Conservation (phyloP, 2,888 invertebrate genomes). For the Hymenopus coronatus region DNA sequence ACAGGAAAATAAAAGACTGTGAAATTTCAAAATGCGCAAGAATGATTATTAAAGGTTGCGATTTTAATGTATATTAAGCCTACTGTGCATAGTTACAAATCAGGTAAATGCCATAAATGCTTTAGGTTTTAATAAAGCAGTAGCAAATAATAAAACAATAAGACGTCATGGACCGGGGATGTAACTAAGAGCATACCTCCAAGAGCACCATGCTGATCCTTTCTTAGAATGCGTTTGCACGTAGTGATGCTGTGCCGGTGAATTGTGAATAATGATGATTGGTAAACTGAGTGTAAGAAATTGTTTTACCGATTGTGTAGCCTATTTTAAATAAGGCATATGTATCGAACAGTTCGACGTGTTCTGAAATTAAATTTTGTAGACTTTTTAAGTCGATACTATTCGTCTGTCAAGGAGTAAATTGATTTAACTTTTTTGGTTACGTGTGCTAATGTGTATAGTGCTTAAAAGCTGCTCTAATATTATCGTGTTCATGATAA, state of each 20-base stretch:
- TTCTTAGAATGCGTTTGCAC: not conserved
- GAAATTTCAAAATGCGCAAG: not conserved
- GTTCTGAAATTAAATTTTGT: no score
- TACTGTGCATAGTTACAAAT: not conserved
- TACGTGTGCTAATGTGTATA: no score
- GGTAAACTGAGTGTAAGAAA: not conserved
- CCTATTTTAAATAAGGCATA: no score
- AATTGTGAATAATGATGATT: not conserved
- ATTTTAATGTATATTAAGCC: not conserved
- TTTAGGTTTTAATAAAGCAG: not conserved
- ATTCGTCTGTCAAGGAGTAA: no score
- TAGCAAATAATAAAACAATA: not conserved
- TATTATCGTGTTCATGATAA: no score
- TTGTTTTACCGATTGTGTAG: not conserved
- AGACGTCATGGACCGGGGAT: not conserved
- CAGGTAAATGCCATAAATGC: not conserved
- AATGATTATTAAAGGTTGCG: not conserved
- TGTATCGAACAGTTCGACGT: no score
- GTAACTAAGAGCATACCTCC: not conserved
- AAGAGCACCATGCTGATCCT: not conserved
- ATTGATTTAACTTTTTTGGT: no score
- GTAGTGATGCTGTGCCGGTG: not conserved
- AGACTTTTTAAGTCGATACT: no score
- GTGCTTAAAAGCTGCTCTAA: no score
- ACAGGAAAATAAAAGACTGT: not conserved